A percentile compares a stretch with the other conserved stretches of the same genome.
phyloP scores from a whole-genome alignment of 2,797 vertebrate species.

The Halcyon leucocephala region DNA sequence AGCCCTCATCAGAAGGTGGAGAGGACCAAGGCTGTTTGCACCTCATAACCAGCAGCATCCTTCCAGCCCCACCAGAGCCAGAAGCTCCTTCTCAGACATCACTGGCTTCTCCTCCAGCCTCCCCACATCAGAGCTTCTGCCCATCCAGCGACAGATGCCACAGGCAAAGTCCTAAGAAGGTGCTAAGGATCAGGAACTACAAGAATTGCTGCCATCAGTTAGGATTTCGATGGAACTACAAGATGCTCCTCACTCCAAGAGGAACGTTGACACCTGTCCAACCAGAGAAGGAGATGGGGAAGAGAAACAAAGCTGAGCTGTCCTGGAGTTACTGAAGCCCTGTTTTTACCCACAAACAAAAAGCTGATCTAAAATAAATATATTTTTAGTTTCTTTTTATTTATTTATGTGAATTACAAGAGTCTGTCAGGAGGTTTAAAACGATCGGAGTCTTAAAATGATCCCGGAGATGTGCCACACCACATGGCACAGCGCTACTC shows the following conservation, averaged over 20 bases:
- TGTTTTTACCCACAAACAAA: neutral
- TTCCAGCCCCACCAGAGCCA: neutral
- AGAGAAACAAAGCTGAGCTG: neutral
- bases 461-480: too few species aligned
- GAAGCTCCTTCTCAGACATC: neutral
- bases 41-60: neutral
- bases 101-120: rapidly evolving
- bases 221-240: neutral
- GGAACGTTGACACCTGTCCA: neutral
- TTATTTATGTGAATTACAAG: constrained; percentile 51
- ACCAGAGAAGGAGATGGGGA: rapidly evolving
- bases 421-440: constrained; percentile 39
- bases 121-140: neutral
- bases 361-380: constrained; percentile 20
- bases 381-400: too few species aligned
- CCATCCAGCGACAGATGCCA: rapidly evolving
- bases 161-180: neutral
- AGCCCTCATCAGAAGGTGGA: neutral
- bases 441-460: constrained; percentile 2
- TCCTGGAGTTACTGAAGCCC: neutral
- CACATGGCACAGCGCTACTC: too few species aligned
- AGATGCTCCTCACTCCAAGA: neutral
- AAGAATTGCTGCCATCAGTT: too few species aligned
- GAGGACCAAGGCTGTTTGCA: neutral
- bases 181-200: too few species aligned